Base-by-base conservation (phyloP, 1,140 invertebrate species). In the Drosophila mauritiana region DNA sequence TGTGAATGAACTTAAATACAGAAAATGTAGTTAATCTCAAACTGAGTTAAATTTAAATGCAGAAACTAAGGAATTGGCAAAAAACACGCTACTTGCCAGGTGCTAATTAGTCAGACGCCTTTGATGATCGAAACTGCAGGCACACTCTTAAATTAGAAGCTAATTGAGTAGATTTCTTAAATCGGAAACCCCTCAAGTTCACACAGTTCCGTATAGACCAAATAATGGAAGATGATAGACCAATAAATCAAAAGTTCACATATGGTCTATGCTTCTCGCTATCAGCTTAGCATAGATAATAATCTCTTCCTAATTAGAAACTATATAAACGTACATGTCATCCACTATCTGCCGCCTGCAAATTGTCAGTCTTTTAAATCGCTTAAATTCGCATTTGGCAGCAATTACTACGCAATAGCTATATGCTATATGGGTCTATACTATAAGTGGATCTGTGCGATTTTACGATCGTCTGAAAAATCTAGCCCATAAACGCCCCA, bases 391-490 rank as follows among this genome's bases (percentile, higher is more conserved):
- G 15, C n/a, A 27, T 67, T 65, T 65, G 45, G 22, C 37, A 34
- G 27, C 37, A 67, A 68, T 68, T 68, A 52, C 59, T 63, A 65
- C 64, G 61, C 64, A 65, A 52, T 67, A 52, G 37, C 45, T 6
- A 20, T 46, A 45, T 22, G 20, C 3, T 7, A 17, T 45, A n/a
- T 17, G 17, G 31, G 7, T 36, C 34, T 63, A 15, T 25, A 4
- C 11, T 39, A 13, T 13, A 13, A 65, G 17, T 65, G 22, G 64
- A 70, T 70, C 43, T 70, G 43, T 49, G 67, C 51, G 43, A 48
- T 70, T 70, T 70, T 70, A 70, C 31, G 64, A 70, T n/a, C 65
- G 67, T 57, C 64, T 70, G 64, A 70, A 49, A 49, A 70, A 70
- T 70, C 65, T 48, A 48, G 51, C 39, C 51, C 64, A 69, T 70